Conservation (phyloP, 2,113 vertebrate genomes). For the Vimba vimba region DNA sequence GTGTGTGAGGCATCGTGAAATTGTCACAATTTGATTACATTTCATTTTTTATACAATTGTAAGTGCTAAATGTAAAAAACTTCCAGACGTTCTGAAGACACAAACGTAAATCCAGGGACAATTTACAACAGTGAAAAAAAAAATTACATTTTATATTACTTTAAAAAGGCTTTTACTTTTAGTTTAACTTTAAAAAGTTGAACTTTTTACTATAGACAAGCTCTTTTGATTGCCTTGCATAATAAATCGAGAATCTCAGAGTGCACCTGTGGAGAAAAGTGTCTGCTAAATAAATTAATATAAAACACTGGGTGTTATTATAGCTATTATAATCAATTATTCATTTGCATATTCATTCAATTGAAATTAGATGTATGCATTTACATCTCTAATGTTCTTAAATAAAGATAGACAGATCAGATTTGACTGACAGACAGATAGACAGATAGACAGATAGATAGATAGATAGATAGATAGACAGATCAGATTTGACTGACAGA, state of each 20-base stretch:
- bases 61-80: not conserved
- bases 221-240: not conserved
- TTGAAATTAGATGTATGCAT: not conserved
- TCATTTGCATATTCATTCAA: not conserved
- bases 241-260: not conserved
- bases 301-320: not conserved
- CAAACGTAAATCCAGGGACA: not conserved
- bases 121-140: not conserved
- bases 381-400: not conserved
- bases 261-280: slow-evolving; percentile 12
- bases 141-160: too few relatives aligned
- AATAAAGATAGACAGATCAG: not conserved
- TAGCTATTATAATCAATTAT: slow-evolving; percentile 4
- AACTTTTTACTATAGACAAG: not conserved
- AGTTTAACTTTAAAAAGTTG: not conserved
- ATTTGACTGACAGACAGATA: not conserved
- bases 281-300: not conserved
- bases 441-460: not conserved
- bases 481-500: too few relatives aligned
- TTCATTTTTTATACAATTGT: not conserved
- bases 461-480: not conserved
- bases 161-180: too few relatives aligned
- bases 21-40: too few relatives aligned
- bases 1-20: not conserved
- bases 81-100: not conserved